Percentiles rank a stretch among this genome's conserved stretches.
phyloP scores from a whole-genome alignment of 2,797 vertebrate genomes.

The Hapalemur alaotrensis region DNA sequence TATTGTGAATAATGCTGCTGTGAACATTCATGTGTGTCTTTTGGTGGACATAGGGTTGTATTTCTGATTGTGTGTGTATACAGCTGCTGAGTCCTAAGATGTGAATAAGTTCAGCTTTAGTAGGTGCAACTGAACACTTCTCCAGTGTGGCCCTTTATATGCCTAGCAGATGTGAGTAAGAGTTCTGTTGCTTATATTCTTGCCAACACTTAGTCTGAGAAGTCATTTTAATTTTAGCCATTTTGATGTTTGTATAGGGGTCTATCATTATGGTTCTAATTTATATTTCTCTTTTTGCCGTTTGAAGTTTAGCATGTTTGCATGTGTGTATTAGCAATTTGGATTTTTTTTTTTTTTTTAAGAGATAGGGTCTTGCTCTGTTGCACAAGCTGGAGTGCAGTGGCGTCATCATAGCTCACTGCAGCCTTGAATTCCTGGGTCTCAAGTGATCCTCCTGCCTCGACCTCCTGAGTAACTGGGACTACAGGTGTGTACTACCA shows the following conservation, averaged over 20 bases:
- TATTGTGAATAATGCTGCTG: background rate
- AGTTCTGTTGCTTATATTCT: background rate
- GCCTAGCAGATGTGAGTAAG: background rate
- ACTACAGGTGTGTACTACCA: background rate
- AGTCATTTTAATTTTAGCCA: slow-evolving; percentile 2
- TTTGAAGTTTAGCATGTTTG: background rate
- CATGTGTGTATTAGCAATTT: background rate
- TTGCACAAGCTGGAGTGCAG: background rate
- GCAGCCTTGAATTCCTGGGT: background rate
- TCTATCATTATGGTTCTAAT: background rate
- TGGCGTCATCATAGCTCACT: background rate
- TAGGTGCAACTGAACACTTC: background rate
- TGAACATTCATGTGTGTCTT: background rate
- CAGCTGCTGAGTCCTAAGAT: background rate
- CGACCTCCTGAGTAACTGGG: background rate
- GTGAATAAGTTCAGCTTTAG: background rate
- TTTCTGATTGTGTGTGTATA: background rate
- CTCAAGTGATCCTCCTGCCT: background rate
- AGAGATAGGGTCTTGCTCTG: background rate
- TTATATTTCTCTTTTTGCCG: background rate
- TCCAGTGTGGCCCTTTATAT: background rate
- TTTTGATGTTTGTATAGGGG: background rate
- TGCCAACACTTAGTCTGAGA: background rate
- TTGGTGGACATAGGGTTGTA: background rate
- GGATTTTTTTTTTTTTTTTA: background rate